Evolutionary conservation across 1,140 invertebrate species (phyloP), one percentile per base, ranked within the genome.

Genomic region (Trypoxylus dichotomus): DNA sequence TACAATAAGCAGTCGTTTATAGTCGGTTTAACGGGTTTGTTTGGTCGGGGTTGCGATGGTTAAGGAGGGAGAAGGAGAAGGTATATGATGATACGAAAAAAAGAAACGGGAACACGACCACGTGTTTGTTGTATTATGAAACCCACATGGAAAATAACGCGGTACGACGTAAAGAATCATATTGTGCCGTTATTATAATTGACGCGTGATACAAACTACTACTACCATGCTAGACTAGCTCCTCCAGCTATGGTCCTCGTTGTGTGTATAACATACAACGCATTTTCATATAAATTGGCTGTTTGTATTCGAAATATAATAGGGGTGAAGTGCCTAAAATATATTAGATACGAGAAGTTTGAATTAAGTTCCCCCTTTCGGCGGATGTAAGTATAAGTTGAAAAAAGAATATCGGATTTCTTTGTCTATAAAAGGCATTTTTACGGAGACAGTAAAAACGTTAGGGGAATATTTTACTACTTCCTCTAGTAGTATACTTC

Each of bases 1-100:
- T 74, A 74, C 72, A 74, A 74, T 74, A 42, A 37, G 41, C 72
- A 19, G n/a, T 43, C 72, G 72, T 74, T 74, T 74, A 74, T 42
- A 74, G 72, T 15, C 60, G 60, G 27, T 68, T 68, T 68, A 27
- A 68, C 60, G 27, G 60, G 24, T 24, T 15, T 6, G 19, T 13
- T 24, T 10, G 60, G 24, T 2, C 19, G 2, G 19, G 47, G 47
- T 21, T 68, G 60, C 24, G 60, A 29, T 68, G 47, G 47, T 11
- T 58, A 8, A 19, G 13, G 47, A 3, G 47, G 15, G 13, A 58
- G 5, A 58, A 21, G 10, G 10, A 19, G 19, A 24, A 54, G 47
- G 47, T n/a, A 54, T n/a, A n/a, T n/a, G n/a, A n/a, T n/a, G 3
- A 54, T 54, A 54, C 15, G 47, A 19, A 54, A 54, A 5, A 54